Evolutionary conservation across 2,888 invertebrate species (phyloP), one percentile per base, ranked within the genome.

Genomic region (Raillietiella orientalis): DNA sequence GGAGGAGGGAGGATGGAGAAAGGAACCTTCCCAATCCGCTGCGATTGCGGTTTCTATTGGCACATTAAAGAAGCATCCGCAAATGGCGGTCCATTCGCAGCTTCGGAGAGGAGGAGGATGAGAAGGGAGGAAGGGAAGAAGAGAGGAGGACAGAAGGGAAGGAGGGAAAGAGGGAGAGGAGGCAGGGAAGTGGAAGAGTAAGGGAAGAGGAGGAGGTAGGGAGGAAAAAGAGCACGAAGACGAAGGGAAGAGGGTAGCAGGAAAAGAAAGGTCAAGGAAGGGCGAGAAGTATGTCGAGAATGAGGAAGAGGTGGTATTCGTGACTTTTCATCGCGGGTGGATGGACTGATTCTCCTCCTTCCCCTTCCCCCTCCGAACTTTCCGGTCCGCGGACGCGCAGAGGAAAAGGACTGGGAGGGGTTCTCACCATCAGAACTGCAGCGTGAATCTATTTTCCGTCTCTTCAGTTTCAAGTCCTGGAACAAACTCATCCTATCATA

Each of bases 381-480:
- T 6, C 10, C 5, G 5, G 11, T 13, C 6, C 23, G 6, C 11
- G 11, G 6, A 8, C n/a, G n/a, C n/a, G n/a, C n/a, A n/a, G n/a
- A n/a, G n/a, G n/a, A n/a, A n/a, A n/a, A n/a, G n/a, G n/a, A n/a
- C n/a, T n/a, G n/a, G n/a, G n/a, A n/a, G n/a, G n/a, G n/a, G n/a
- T n/a, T 52, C 62, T 63, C 48, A 65, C 77, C 79, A 66, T 79
- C 79, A 54, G 75, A 75, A 54, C 75, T 75, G 59, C 79, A 74
- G 58, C 82, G 63, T 53, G 82, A 79, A 59, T 79, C 77, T 52
- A 82, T 72, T 64, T 84, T 77, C 59, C 79, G 71, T 59, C 82
- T 66, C 64, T 84, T 84, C 55, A 84, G 60, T 61, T 84, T 84
- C 59, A 82, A 67, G 62, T 82, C 79, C 66, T 82, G 79, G 62